A percentile compares a stretch with the other conserved stretches of the same genome.
Evolutionary conservation across 1,140 invertebrate species (phyloP).

Genomic region (Macrotrachela quadricornifera): DNA sequence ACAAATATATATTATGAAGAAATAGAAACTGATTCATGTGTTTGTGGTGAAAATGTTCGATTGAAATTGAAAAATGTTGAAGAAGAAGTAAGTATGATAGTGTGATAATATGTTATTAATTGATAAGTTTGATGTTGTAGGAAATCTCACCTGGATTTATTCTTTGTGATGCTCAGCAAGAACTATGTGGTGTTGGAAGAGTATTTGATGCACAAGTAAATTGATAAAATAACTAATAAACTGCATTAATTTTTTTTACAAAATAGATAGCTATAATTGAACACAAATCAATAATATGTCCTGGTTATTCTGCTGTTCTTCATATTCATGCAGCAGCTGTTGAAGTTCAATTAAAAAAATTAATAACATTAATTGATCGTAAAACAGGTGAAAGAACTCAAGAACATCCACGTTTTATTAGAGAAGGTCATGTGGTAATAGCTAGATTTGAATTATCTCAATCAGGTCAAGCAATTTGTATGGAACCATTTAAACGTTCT

Average conservation of each 20-base stretch:
- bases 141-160: slow-evolving; percentile 94
- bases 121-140: slow-evolving; percentile 18
- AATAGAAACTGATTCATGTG: background rate
- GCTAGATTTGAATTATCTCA: slow-evolving; percentile 66
- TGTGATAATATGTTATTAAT: background rate
- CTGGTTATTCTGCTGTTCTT: slow-evolving; percentile 93
- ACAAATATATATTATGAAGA: slow-evolving; percentile 7
- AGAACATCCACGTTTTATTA: slow-evolving; percentile 81
- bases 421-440: slow-evolving; percentile 96
- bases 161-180: slow-evolving; percentile 69
- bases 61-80: slow-evolving; percentile 95
- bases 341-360: slow-evolving; percentile 87
- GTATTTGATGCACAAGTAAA: slow-evolving; percentile 82
- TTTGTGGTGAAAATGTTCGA: slow-evolving; percentile 79
- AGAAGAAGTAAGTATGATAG: slow-evolving; percentile 45
- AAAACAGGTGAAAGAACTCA: slow-evolving; percentile 87
- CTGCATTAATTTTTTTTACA: background rate
- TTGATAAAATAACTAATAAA: slow-evolving; percentile 3
- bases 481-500: slow-evolving; percentile 93
- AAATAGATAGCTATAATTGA: slow-evolving; percentile 87
- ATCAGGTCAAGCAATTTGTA: slow-evolving; percentile 82
- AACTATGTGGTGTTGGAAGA: slow-evolving; percentile 78
- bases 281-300: slow-evolving; percentile 96
- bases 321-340: slow-evolving; percentile 95
- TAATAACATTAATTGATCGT: slow-evolving; percentile 94